These are phyloP conservation scores for Amphibalanus amphitrite DNA, from an alignment of 1,140 invertebrate genomes.

Conservation along the genomic window DNA sequence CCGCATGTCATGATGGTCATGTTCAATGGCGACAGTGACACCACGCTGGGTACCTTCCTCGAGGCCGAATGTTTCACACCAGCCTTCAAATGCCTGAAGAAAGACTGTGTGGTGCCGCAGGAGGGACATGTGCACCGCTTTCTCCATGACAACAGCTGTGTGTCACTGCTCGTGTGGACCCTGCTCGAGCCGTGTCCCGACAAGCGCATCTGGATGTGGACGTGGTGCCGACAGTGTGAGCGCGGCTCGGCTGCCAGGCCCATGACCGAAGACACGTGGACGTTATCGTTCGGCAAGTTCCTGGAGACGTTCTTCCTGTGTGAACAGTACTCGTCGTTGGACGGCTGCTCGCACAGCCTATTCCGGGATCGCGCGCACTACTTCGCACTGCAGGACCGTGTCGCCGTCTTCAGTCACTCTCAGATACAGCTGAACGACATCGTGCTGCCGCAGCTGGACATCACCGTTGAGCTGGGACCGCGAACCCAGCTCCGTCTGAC, in stretches of 20 bases:
- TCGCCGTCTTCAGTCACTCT: not conserved
- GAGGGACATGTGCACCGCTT: conserved; percentile 72
- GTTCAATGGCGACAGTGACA: conserved; percentile 85
- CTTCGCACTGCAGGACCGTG: not conserved
- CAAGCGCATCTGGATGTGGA: conserved; percentile 65
- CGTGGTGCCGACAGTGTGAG: conserved; percentile 59
- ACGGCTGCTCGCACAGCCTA: not conserved
- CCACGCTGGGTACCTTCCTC: conserved; percentile 81
- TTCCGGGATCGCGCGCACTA: not conserved
- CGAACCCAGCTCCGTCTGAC: not conserved
- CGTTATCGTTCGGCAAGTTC: conserved; percentile 77
- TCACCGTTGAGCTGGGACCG: not conserved
- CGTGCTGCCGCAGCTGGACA: not conserved
- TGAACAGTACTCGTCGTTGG: not conserved
- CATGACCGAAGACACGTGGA: conserved; percentile 63
- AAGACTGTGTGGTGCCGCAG: conserved; percentile 55
- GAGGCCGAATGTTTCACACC: conserved; percentile 77
- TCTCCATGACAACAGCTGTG: conserved; percentile 54
- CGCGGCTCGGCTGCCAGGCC: conserved; percentile 47
- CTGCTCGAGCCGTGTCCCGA: conserved; percentile 22
- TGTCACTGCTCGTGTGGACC: conserved; percentile 44
- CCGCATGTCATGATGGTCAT: not conserved
- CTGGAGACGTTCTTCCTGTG: conserved; percentile 36
- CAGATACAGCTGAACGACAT: not conserved
- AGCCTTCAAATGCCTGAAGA: conserved; percentile 56